phyloP scores from a whole-genome alignment of 1,140 invertebrate genomes.

The Riptortus pedestris region DNA sequence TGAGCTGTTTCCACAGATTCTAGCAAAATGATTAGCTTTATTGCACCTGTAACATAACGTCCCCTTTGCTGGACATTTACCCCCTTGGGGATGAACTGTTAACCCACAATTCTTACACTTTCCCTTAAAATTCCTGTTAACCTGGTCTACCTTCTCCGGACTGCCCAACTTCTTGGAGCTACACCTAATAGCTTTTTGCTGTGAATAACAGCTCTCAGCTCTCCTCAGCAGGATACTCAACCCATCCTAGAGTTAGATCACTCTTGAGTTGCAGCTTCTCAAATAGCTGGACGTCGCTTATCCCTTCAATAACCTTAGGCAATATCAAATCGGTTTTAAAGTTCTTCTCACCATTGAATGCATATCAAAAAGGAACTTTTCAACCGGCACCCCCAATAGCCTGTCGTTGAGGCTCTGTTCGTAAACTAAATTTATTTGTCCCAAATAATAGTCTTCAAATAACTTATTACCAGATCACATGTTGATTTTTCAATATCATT shows the following conservation, averaged over 20 bases:
- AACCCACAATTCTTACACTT: background rate
- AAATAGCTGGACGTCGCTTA: background rate
- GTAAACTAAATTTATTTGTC: background rate
- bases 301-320: background rate
- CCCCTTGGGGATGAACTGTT: background rate
- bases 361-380: background rate
- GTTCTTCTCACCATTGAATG: background rate
- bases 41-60: background rate
- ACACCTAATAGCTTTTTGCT: background rate
- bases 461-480: background rate
- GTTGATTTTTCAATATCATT: background rate
- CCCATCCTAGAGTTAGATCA: constrained; percentile 39
- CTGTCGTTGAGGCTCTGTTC: background rate
- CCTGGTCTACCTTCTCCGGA: background rate
- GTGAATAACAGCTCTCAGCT: background rate
- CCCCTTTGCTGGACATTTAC: background rate
- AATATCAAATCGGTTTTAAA: background rate
- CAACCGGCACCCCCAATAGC: background rate
- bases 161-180: background rate
- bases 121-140: background rate
- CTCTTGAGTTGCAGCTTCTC: background rate
- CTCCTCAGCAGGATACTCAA: background rate
- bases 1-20: background rate
- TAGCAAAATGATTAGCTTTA: background rate
- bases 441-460: background rate